Conservation (phyloP, 1,140 invertebrate species). For the Aphaenogaster ashmeadi region DNA sequence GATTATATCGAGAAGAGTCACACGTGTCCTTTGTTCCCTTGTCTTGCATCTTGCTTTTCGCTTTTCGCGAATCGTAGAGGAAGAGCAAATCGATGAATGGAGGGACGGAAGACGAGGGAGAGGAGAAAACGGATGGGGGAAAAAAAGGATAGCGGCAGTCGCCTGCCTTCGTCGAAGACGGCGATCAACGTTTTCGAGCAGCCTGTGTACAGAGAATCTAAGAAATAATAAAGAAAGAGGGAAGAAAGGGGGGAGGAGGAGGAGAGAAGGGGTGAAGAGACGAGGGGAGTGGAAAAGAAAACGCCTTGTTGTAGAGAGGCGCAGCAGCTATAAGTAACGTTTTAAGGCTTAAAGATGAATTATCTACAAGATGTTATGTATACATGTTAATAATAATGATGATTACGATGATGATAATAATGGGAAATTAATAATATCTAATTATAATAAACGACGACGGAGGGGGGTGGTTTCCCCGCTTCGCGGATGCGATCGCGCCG, state of each 20-base stretch:
- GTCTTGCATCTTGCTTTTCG: constrained; percentile 24
- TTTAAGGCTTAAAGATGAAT: constrained; percentile 82
- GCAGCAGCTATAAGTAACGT: constrained; percentile 77
- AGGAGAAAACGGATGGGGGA: not conserved
- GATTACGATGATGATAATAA: constrained; percentile 70
- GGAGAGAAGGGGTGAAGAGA: constrained; percentile 66
- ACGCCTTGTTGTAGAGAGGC: constrained; percentile 50
- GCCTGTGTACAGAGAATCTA: constrained; percentile 57
- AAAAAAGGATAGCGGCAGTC: not conserved
- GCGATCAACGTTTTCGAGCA: constrained; percentile 57
- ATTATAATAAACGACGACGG: constrained; percentile 35
- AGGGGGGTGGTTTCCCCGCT: not conserved
- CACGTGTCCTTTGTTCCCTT: constrained; percentile 24
- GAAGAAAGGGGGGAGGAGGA: constrained; percentile 11
- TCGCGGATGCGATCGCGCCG: constrained; percentile 17
- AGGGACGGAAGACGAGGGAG: not conserved
- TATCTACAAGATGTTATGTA: constrained; percentile 85
- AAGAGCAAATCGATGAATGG: constrained; percentile 12
- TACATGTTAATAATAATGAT: constrained; percentile 82
- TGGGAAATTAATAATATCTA: constrained; percentile 26
- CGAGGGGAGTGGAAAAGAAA: constrained; percentile 43
- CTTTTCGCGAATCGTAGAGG: constrained; percentile 11
- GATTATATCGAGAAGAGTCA: constrained; percentile 46
- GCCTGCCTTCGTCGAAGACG: constrained; percentile 71
- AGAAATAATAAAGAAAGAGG: constrained; percentile 6